Percentiles rank a stretch among this genome's conserved stretches.
These are phyloP conservation scores for Ailuropoda melanoleuca DNA, from an alignment of 2,113 vertebrate genomes.

Conservation along the genomic window DNA sequence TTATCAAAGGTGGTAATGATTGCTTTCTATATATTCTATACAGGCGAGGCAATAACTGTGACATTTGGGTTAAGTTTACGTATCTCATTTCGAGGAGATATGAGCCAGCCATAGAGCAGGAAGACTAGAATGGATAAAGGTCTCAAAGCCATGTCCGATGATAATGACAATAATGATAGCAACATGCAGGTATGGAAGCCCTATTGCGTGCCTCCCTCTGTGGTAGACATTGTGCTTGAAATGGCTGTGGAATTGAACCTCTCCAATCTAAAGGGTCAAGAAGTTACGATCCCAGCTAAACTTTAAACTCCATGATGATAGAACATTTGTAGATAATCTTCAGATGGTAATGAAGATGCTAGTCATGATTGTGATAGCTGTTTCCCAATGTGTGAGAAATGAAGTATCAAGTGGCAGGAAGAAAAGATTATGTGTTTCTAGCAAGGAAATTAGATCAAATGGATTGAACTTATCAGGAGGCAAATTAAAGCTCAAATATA, in stretches of 20 bases:
- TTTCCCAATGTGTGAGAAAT: neutral
- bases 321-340: neutral
- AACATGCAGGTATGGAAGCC: neutral
- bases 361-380: neutral
- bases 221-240: neutral
- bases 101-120: neutral
- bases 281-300: neutral
- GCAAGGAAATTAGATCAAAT: neutral
- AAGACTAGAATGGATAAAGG: neutral
- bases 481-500: constrained; percentile 13
- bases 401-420: neutral
- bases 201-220: neutral
- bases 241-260: neutral
- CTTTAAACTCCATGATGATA: neutral
- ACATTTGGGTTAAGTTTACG: neutral
- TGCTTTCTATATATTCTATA: neutral
- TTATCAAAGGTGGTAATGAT: neutral
- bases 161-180: neutral
- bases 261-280: neutral
- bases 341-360: neutral
- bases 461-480: neutral
- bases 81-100: neutral
- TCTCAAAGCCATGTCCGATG: neutral
- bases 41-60: neutral
- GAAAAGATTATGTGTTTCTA: neutral